Percentiles rank a stretch among this genome's conserved stretches.
phyloP scores from a whole-genome alignment of 2,888 invertebrate genomes.

The Drosophila borealis region DNA sequence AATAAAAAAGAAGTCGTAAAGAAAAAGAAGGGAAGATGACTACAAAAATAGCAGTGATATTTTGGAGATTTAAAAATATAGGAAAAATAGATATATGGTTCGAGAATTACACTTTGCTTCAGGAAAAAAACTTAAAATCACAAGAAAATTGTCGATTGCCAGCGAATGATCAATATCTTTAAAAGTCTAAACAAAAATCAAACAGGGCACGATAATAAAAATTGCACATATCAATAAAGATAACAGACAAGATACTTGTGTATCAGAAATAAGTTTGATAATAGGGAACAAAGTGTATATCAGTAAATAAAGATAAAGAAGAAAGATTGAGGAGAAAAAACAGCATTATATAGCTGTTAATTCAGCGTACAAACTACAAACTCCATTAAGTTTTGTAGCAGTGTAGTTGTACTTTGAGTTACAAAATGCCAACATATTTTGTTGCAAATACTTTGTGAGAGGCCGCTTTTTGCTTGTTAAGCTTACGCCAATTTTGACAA shows the following conservation, averaged over 20 bases:
- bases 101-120: neutral
- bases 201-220: neutral
- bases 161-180: neutral
- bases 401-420: slow-evolving; percentile 11
- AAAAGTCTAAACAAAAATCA: neutral
- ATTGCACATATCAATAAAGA: neutral
- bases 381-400: slow-evolving; percentile 5
- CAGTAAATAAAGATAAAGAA: neutral
- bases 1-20: neutral
- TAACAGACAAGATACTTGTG: neutral
- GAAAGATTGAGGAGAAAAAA: neutral
- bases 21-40: neutral
- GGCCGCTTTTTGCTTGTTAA: slow-evolving; percentile 18
- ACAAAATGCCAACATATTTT: neutral
- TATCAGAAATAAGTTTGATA: neutral
- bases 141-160: neutral
- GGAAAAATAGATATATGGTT: no score
- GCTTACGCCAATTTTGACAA: slow-evolving; percentile 36
- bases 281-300: neutral
- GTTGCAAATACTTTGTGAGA: slow-evolving; percentile 45
- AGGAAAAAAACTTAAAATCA: neutral
- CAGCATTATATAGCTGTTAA: neutral
- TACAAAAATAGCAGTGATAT: neutral
- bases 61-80: neutral
- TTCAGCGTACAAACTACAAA: neutral